These are phyloP conservation scores for Hylomyscus alleni DNA, from an alignment of 2,797 vertebrate genomes.

Conservation along the genomic window DNA sequence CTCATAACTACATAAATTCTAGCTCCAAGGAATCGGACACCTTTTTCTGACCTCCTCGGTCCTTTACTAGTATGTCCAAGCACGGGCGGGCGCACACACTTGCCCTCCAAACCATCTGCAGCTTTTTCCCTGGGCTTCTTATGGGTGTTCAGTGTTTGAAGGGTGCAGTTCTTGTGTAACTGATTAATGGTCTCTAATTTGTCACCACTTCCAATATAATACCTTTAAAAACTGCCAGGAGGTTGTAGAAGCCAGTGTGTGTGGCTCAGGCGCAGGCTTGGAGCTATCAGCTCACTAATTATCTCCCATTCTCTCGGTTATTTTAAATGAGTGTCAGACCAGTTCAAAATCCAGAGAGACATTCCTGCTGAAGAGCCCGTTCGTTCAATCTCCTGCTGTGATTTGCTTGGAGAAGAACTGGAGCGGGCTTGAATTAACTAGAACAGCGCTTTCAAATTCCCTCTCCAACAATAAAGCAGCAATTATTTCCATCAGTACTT, in stretches of 20 bases:
- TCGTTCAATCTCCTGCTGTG: conserved; percentile 41
- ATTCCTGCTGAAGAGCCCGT: conserved; percentile 17
- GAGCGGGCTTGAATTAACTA: conserved; percentile 51
- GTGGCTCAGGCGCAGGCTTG: not conserved
- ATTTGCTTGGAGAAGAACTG: conserved; percentile 56
- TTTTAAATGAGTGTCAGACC: conserved; percentile 58
- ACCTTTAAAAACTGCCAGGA: not conserved
- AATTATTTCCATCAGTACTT: conserved; percentile 54
- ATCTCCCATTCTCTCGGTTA: not conserved
- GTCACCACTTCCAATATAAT: not conserved
- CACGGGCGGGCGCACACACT: not conserved
- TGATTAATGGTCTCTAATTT: conserved; percentile 21
- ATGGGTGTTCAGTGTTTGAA: conserved; percentile 12
- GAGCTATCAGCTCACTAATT: conserved; percentile 12
- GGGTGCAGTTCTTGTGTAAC: not conserved
- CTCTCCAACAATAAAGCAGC: not conserved
- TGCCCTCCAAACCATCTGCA: not conserved
- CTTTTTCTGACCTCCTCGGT: not conserved
- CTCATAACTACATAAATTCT: not conserved
- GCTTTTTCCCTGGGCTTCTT: conserved; percentile 1
- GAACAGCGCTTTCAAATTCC: conserved; percentile 13
- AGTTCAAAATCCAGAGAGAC: conserved; percentile 40
- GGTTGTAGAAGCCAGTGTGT: not conserved
- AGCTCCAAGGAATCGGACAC: not conserved
- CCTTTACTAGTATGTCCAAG: not conserved